Base-by-base conservation (phyloP, 2,888 invertebrate genomes). In the Lycocerus yunnanus region DNA sequence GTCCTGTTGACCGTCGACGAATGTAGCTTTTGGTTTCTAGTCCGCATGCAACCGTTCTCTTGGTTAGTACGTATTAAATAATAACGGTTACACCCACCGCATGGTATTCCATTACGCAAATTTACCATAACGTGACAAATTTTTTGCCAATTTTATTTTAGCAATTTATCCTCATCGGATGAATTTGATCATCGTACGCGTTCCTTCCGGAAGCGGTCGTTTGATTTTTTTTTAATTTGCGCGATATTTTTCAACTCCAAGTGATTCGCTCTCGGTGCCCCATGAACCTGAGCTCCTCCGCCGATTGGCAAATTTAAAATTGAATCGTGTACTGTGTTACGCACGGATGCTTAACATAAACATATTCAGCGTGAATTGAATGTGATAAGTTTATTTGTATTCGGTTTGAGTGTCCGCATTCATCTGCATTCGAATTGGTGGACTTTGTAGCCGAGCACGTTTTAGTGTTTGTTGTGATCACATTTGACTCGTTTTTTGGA, bases 21-120 rank as follows among this genome's bases (percentile, higher is more conserved):
- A 18, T 77, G 77, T 78, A 72, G 70, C 67, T 72, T 72, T 72
- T 69, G 68, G 69, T 68, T 80, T 78, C 81, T 84, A 85, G 85
- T 85, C 83, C 83, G 84, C 84, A 84, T 84, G 83, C 82, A 84
- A 83, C 83, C 83, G 85, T 84, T 84, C 83, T 81, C 81, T 82
- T 78, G 77, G 78, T 73, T 76, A 83, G 83, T 83, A 82, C 83
- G 84, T 83, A 84, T 82, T 82, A 82, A 81, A 81, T 80, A 80
- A 80, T 76, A 72, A 78, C 74, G 81, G 80, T 78, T 80, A 82
- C 83, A 81, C 83, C 82, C 83, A 83, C 84, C 83, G 82, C 84
- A 83, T 83, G 84, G 82, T 82, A 80, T 78, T 77, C 74, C 43
- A 68, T 70, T 63, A 61, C 69, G 65, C 21, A 43, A 61, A 68